Conservation (phyloP, 2,888 invertebrate genomes). For the Colostygia pectinataria region DNA sequence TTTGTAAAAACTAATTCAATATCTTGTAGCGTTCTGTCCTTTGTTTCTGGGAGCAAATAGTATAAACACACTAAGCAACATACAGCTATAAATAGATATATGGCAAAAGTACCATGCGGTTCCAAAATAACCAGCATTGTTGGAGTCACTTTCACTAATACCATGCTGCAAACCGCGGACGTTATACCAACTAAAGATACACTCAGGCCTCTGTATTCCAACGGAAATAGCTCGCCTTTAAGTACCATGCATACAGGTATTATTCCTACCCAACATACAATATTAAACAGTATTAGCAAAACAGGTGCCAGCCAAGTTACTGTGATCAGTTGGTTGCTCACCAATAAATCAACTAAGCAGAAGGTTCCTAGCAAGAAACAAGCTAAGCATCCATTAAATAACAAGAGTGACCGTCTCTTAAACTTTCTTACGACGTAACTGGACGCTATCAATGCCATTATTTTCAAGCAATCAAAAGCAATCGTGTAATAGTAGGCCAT, state of each 20-base stretch:
- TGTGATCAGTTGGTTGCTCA: background rate
- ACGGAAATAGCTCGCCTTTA: constrained; percentile 39
- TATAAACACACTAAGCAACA: constrained; percentile 31
- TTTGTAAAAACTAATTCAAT: constrained; percentile 40
- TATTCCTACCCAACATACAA: constrained; percentile 6
- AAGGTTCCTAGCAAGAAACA: constrained; percentile 5
- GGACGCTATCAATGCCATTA: constrained; percentile 4
- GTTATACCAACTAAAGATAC: constrained; percentile 26
- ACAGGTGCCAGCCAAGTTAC: constrained; percentile 12
- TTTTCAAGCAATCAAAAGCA: constrained; percentile 9
- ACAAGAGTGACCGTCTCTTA: constrained; percentile 1
- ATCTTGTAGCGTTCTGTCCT: constrained; percentile 44
- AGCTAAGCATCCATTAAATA: constrained; percentile 1
- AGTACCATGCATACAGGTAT: constrained; percentile 7
- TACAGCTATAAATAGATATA: constrained; percentile 15
- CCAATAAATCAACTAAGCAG: constrained; percentile 3
- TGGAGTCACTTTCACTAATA: constrained; percentile 31
- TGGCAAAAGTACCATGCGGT: constrained; percentile 39
- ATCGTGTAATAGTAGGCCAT: constrained; percentile 9
- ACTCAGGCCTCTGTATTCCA: constrained; percentile 38
- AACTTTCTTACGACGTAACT: constrained; percentile 9
- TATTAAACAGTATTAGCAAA: constrained; percentile 5
- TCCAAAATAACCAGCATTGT: background rate
- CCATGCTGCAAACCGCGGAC: constrained; percentile 24
- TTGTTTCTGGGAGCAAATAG: constrained; percentile 43